Evolutionary conservation across 2,113 vertebrate species (phyloP), one percentile per base, ranked within the genome.

Genomic region (Rhombomys opimus): DNA sequence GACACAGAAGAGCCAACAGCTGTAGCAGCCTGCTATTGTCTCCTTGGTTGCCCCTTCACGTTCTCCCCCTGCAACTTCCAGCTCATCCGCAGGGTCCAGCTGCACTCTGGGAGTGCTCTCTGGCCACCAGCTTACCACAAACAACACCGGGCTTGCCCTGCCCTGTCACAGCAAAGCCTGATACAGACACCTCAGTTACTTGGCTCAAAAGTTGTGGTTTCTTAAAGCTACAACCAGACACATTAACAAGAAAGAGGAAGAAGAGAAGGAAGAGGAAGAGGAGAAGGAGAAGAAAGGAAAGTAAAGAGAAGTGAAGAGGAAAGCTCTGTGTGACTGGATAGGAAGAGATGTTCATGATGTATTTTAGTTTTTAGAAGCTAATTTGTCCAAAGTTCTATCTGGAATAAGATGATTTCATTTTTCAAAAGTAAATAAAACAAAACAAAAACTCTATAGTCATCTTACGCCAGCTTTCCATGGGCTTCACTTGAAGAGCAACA

Each of bases 351-450:
- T 67, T 41, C 22, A 41, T 25, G 46, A 84, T 13, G 61, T 2
- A 54, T 35, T 87, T 25, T 32, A 41, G 38, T 15, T 57, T 59
- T 32, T 61, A 86, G 90, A 93, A 94, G 78, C 7, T 35, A 65
- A n/a, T 61, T 81, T 86, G 10, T 54, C 73, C 61, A 7, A 91
- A 89, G 93, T 73, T 72, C 59, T 35, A 18, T 63, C 46, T 57
- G 35, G 22, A 82, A 82, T 23, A 59, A 89, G 3, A 97, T 87
- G 27, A 78, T 68, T 91, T 22, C 30, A 85, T 78, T 73, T 93
- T 95, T 78, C 17, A 67, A 57, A 73, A 94, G 70, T 70, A 78
- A 92, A 68, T 78, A 81, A 95, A 85, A 67, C n/a, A 85, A 76
- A 63, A 18, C 18, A 85, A 81, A 95, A 87, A 88, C 18, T 12